Evolutionary conservation across 2,113 vertebrate species (phyloP), one percentile per base, ranked within the genome.

Genomic region (Protobothrops flavoviridis): DNA sequence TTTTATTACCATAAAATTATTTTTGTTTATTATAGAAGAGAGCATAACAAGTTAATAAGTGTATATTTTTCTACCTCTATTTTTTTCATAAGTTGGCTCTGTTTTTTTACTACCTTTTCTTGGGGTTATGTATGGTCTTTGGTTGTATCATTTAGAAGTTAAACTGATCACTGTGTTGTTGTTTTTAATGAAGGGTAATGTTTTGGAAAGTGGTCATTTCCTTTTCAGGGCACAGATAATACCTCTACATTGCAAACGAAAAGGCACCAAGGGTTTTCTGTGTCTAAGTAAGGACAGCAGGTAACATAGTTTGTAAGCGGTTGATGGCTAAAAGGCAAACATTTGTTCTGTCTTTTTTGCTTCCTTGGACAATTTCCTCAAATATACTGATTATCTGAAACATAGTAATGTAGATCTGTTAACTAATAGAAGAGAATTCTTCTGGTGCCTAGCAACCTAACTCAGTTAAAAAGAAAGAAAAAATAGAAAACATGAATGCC

Each of bases 381-480:
- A 87, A 91, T 89, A 94, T 81, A 94, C 93, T 17, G 53, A 92
- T 92, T 97, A 95, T 94, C 87, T 97, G 95, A 96, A 96, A 96
- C 95, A 96, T 94, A 94, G 95, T 96, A 95, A 45, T 45, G 45
- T 45, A 45, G 93, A 94, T 93, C 97, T 98, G 96, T 98, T 98
- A 98, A 97, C 97, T 96, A 97, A 96, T 96, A 97, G 97, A 97
- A 97, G 96, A 96, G 97, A 98, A 98, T 96, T 96, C 96, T 97
- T 97, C 95, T 94, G 98, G 98, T 98, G 97, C 98, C 96, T 98
- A 97, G 98, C 97, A 98, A 98, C 98, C 26, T 98, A 97, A 98
- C 97, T 97, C 97, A 97, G 97, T 97, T 97, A 85, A 95, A 97
- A 96, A 81, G 56, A 95, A 97, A 91, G 45, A 45, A 45, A 97